Evolutionary conservation across 2,797 vertebrate species (phyloP).

Genomic region (Strix occidentalis): DNA sequence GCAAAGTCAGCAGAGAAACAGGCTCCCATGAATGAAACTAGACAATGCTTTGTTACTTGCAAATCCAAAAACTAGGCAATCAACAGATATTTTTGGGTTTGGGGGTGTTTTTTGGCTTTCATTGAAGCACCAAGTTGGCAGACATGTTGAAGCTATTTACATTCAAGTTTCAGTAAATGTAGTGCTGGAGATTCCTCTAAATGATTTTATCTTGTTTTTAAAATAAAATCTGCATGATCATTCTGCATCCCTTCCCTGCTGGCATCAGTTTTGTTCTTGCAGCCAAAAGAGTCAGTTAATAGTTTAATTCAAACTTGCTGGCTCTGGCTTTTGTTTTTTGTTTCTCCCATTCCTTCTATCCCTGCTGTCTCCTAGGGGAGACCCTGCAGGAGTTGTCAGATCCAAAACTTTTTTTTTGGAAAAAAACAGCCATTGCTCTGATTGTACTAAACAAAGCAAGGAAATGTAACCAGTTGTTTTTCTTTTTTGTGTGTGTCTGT

Average conservation of each 20-base stretch:
- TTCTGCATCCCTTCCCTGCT: not conserved
- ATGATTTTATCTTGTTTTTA: conserved; percentile 18
- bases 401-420: not conserved
- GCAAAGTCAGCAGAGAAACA: not conserved
- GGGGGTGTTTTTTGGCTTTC: not conserved
- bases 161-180: not conserved
- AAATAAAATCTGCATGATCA: conserved; percentile 25
- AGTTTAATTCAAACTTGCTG: conserved; percentile 15
- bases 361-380: not conserved
- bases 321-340: not conserved
- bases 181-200: not conserved
- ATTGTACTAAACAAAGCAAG: not conserved
- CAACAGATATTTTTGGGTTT: not conserved
- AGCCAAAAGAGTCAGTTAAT: conserved; percentile 30
- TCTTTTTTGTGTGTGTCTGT: not conserved
- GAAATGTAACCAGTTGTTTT: not conserved
- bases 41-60: not conserved
- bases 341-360: not conserved
- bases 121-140: not conserved
- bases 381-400: not conserved
- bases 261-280: not conserved
- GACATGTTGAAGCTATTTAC: not conserved
- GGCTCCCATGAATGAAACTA: not conserved
- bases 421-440: not conserved
- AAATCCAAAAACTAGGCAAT: not conserved